Percentiles rank a stretch among this genome's conserved stretches.
Conservation (phyloP, 2,113 vertebrate species). For the Copsychus sechellarum region DNA sequence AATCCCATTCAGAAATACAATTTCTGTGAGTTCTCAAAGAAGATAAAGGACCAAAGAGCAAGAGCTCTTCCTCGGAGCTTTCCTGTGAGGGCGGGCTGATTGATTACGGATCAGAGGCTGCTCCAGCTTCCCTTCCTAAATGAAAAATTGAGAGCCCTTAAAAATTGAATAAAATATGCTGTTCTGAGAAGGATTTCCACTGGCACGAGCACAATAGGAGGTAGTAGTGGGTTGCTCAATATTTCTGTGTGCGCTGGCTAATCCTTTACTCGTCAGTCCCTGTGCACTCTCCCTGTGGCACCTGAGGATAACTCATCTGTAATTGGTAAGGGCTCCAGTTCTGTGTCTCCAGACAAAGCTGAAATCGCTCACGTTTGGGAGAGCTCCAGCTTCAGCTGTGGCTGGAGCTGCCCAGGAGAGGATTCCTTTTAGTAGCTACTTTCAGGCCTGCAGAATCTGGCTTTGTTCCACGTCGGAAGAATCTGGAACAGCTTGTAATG, state of each 20-base stretch:
- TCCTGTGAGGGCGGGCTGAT: constrained; percentile 58
- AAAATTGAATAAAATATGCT: constrained; percentile 75
- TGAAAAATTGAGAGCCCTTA: constrained; percentile 79
- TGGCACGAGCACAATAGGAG: constrained; percentile 54
- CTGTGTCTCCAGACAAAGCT: constrained; percentile 50
- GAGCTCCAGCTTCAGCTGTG: not conserved
- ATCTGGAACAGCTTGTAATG: constrained; percentile 13
- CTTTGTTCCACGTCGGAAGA: not conserved
- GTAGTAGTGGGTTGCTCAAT: constrained; percentile 46
- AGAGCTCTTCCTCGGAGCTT: constrained; percentile 45
- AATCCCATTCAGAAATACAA: constrained; percentile 38
- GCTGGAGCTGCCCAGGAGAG: constrained; percentile 13
- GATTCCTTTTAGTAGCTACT: not conserved
- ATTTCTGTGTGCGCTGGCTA: constrained; percentile 36
- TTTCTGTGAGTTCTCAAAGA: constrained; percentile 48
- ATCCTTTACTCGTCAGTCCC: constrained; percentile 26
- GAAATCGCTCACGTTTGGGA: not conserved
- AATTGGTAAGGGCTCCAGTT: constrained; percentile 19
- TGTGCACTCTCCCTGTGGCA: not conserved
- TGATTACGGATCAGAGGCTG: constrained; percentile 62
- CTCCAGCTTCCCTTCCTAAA: constrained; percentile 68
- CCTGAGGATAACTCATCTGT: constrained; percentile 54
- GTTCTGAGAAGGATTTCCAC: constrained; percentile 58
- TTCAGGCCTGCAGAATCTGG: not conserved
- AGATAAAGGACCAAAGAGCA: constrained; percentile 54